These are phyloP conservation scores for Eilema griseolum DNA, from an alignment of 2,888 invertebrate species.

Conservation along the genomic window DNA sequence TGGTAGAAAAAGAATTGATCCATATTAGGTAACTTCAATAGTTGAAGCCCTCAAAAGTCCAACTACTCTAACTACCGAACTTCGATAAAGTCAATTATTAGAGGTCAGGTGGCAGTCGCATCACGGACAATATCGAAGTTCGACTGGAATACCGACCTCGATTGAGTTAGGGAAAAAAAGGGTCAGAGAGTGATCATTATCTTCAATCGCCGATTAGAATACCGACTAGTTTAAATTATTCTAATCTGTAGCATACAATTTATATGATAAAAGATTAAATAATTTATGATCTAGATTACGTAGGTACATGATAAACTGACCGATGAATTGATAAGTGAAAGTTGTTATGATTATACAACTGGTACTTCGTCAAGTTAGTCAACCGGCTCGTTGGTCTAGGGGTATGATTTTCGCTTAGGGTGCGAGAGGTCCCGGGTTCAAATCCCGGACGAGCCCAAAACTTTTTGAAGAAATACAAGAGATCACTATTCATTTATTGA, in stretches of 20 bases:
- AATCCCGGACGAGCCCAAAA: slow-evolving; percentile 85
- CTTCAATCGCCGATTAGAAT: neutral
- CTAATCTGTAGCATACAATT: neutral
- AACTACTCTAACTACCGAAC: too few species aligned
- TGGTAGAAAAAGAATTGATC: too few species aligned
- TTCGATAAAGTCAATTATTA: too few species aligned
- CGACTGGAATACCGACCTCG: too few species aligned
- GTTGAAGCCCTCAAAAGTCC: too few species aligned
- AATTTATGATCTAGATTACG: slow-evolving; percentile 2
- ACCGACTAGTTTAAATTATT: neutral
- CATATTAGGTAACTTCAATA: too few species aligned
- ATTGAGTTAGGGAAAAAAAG: too few species aligned
- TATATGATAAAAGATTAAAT: neutral
- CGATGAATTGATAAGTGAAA: slow-evolving; percentile 28
- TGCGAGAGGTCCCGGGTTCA: slow-evolving; percentile 87
- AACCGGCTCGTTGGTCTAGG: slow-evolving; percentile 85
- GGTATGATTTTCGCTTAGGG: slow-evolving; percentile 87
- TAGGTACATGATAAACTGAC: neutral
- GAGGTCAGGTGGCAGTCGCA: too few species aligned
- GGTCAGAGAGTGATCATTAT: neutral
- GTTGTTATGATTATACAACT: slow-evolving; percentile 8
- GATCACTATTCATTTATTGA: neutral
- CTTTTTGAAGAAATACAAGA: slow-evolving; percentile 34
- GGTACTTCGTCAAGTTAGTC: rapidly evolving
- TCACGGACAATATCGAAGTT: too few species aligned